A percentile compares a stretch with the other conserved stretches of the same genome.
Evolutionary conservation across 2,113 vertebrate species (phyloP).

Genomic region (Heptranchias perlo): DNA sequence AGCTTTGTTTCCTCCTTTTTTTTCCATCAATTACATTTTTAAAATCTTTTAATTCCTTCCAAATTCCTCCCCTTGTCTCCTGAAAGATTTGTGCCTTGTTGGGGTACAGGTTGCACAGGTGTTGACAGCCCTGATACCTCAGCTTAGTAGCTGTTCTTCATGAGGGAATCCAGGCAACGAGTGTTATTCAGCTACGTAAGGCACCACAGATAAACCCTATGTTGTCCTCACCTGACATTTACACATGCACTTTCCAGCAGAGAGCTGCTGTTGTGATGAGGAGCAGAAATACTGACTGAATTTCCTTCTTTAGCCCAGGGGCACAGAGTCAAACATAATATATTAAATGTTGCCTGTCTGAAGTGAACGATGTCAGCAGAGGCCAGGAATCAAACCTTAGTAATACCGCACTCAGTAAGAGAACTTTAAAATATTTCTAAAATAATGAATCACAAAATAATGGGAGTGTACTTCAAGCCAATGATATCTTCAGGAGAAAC

Average conservation of each 20-base stretch:
- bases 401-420: neutral
- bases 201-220: neutral
- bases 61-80: neutral
- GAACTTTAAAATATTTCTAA: neutral
- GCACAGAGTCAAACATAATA: too few species aligned
- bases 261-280: neutral
- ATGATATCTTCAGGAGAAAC: neutral
- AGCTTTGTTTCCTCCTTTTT: neutral
- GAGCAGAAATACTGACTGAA: neutral
- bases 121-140: neutral
- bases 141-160: neutral
- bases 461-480: neutral
- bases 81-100: neutral
- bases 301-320: too few species aligned
- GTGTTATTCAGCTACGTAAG: neutral
- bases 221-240: neutral
- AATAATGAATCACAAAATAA: neutral
- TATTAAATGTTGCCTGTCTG: neutral
- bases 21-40: neutral
- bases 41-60: neutral
- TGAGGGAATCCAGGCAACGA: neutral
- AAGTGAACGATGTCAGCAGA: neutral
- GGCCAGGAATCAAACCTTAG: neutral
- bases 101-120: neutral
- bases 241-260: neutral